Percentiles rank a stretch among this genome's conserved stretches.
phyloP scores from a whole-genome alignment of 2,888 invertebrate species.

The Clunio marinus region DNA sequence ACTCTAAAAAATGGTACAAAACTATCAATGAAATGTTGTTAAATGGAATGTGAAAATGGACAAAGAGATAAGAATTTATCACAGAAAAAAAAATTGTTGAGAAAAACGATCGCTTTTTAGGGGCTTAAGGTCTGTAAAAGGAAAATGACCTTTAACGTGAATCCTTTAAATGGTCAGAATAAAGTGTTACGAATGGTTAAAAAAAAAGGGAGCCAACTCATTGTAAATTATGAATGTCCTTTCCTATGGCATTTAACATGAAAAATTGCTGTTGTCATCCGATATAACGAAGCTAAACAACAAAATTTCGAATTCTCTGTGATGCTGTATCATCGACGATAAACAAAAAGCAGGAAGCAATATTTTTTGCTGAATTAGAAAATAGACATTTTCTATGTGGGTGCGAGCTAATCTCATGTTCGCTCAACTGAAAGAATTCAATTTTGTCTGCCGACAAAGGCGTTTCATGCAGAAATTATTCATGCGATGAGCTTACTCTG shows the following conservation, averaged over 20 bases:
- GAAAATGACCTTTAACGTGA: slow-evolving; percentile 11
- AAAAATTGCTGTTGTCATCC: slow-evolving; percentile 38
- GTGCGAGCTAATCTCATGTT: not conserved
- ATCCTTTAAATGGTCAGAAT: not conserved
- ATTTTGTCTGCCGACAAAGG: slow-evolving; percentile 11
- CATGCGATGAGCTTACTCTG: slow-evolving; percentile 36
- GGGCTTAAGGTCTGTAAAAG: no score
- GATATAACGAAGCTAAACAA: slow-evolving; percentile 5
- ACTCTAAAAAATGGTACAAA: not conserved
- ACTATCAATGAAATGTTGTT: slow-evolving; percentile 21
- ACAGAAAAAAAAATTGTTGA: not conserved
- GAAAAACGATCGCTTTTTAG: no score
- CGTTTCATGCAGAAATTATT: slow-evolving; percentile 39
- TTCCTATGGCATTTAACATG: slow-evolving; percentile 24
- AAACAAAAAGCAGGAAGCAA: not conserved
- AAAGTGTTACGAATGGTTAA: no score
- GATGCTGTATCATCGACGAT: slow-evolving; percentile 1
- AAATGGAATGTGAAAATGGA: slow-evolving; percentile 38
- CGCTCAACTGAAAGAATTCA: slow-evolving; percentile 19
- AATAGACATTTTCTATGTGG: not conserved
- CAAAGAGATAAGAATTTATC: slow-evolving; percentile 36
- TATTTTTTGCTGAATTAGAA: not conserved
- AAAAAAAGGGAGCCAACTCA: slow-evolving; percentile 13
- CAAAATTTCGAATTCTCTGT: not conserved
- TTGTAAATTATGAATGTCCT: slow-evolving; percentile 25